phyloP scores from a whole-genome alignment of 1,140 invertebrate genomes.

The Formica selysi region DNA sequence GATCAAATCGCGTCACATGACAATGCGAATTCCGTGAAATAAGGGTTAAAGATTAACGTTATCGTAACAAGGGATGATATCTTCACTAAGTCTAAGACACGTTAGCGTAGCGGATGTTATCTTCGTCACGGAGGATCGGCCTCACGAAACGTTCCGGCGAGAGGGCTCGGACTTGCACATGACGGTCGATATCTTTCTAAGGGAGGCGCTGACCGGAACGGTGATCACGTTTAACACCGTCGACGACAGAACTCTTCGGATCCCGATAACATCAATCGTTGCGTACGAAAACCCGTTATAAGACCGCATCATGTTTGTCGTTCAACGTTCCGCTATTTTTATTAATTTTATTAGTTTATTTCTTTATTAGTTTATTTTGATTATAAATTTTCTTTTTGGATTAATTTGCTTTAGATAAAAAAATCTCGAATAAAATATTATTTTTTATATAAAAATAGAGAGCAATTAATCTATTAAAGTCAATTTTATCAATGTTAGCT shows the following conservation, averaged over 20 bases:
- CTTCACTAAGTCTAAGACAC: constrained; percentile 65
- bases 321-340: too few relatives aligned
- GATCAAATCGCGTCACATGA: neutral
- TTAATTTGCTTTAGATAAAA: neutral
- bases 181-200: constrained; percentile 87
- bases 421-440: neutral
- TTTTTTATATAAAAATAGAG: too few relatives aligned
- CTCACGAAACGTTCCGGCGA: constrained; percentile 92
- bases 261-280: constrained; percentile 91
- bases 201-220: constrained; percentile 90
- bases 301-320: constrained; percentile 2
- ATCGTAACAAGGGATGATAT: constrained; percentile 60
- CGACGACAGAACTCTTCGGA: constrained; percentile 89
- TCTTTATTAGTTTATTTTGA: too few relatives aligned
- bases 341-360: neutral
- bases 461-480: too few relatives aligned
- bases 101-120: constrained; percentile 91
- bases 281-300: constrained; percentile 81
- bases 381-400: neutral
- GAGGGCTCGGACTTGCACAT: constrained; percentile 91
- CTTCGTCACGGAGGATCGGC: constrained; percentile 93
- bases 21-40: neutral
- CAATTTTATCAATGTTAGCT: neutral
- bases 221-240: constrained; percentile 89
- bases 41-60: constrained; percentile 41